Evolutionary conservation across 2,888 invertebrate species (phyloP).

Genomic region (Noctua fimbriata): DNA sequence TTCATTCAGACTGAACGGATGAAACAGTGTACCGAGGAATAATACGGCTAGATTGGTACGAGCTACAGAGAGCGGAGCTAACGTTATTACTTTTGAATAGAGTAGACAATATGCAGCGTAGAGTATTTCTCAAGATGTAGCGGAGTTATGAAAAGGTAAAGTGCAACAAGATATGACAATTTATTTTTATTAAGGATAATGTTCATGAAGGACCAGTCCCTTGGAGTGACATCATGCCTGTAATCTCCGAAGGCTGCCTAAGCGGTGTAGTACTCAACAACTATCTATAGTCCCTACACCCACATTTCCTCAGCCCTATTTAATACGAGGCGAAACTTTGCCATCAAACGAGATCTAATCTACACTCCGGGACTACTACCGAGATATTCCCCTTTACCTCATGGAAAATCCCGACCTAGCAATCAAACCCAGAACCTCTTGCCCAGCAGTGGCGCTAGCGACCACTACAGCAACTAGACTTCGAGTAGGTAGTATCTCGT

Average conservation of each 20-base stretch:
- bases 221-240: not conserved
- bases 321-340: not conserved
- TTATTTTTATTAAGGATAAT: not conserved
- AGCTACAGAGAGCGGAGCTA: slow-evolving; percentile 10
- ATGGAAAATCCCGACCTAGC: not conserved
- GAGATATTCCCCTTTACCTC: too few species aligned
- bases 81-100: slow-evolving; percentile 41
- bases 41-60: not conserved
- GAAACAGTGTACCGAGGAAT: slow-evolving; percentile 9
- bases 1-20: not conserved
- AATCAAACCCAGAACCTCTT: not conserved
- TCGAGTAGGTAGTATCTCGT: not conserved
- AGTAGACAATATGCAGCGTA: slow-evolving; percentile 21
- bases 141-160: not conserved
- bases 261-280: not conserved
- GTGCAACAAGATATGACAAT: not conserved
- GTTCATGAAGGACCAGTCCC: not conserved
- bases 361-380: not conserved
- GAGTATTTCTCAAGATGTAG: slow-evolving; percentile 33
- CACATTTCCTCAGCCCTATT: not conserved
- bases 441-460: not conserved
- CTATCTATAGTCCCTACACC: not conserved
- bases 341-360: not conserved
- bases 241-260: not conserved
- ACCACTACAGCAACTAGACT: not conserved